Base-by-base conservation (phyloP, 1,140 invertebrate species). In the Octopus sinensis region DNA sequence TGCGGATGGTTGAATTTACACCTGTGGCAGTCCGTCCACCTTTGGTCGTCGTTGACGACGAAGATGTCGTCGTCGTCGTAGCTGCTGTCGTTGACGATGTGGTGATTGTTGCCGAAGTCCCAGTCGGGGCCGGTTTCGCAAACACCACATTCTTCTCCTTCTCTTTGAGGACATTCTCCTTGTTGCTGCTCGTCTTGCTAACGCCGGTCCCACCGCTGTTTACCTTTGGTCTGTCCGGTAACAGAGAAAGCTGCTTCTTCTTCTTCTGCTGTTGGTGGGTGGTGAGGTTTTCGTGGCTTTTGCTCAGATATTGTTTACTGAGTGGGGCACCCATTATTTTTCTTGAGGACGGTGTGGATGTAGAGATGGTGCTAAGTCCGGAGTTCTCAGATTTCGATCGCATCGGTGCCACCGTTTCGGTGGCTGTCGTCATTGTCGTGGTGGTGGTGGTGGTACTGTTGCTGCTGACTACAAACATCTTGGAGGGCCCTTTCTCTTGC, bases 251-350 rank as follows among this genome's bases (percentile, higher is more conserved):
- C 78, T 87, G 88, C 80, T 85, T 87, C 76, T 85, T 86, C 54
- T 43, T 43, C 30, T 43, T 43, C 30, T 43, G 30, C 30, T 43
- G 30, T 43, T 87, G 86, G 53, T 84, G 82, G 80, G 86, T 87
- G 4, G 86, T 86, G 10, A 90, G 85, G 80, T 88, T 90, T 76
- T 90, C 90, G 78, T 90, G 89, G 82, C 90, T 90, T 84, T 90
- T 90, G 80, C 90, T 90, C n/a, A 90, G 82, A 54, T 88, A 90
- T 43, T 68, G 7, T 53, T 83, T 84, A 54, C 84, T 82, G 4
- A 85, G 79, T 53, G 86, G 86, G 10, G 86, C 81, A 30, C 79
- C 77, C 12, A 82, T 30, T 62, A 82, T 79, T n/a, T 85, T 83
- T 10, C 82, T 76, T 43, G 30, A 43, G 4, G 80, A 53, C n/a